These are phyloP conservation scores for Callyntrura guangdongensis DNA, from an alignment of 2,888 invertebrate genomes.

Conservation along the genomic window DNA sequence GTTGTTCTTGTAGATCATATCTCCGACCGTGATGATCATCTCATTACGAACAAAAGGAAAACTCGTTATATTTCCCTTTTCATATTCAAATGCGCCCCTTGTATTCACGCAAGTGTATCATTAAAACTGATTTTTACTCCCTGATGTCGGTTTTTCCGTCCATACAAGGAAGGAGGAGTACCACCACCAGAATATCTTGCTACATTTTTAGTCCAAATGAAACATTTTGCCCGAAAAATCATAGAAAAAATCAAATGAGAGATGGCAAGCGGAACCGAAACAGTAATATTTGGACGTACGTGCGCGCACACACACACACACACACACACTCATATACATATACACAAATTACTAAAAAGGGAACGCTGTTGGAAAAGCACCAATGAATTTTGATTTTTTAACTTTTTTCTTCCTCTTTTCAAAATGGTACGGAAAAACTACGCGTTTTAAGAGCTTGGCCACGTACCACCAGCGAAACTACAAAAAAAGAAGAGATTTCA, in stretches of 20 bases:
- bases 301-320: not conserved
- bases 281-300: conserved; percentile 70
- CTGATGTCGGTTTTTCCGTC: conserved; percentile 38
- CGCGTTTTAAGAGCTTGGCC: not conserved
- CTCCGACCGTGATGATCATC: conserved; percentile 60
- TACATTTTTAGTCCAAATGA: not conserved
- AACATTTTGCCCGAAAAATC: conserved; percentile 37
- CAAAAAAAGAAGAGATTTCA: conserved; percentile 45
- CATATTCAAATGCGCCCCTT: conserved; percentile 56
- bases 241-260: conserved; percentile 67
- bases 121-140: conserved; percentile 74
- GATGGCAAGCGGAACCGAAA: conserved; percentile 76
- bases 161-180: not conserved
- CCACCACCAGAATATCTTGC: not conserved
- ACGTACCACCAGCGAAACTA: not conserved
- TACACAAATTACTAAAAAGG: conserved; percentile 51
- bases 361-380: not conserved
- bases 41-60: conserved; percentile 54
- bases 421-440: not conserved
- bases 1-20: conserved; percentile 53
- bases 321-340: not conserved
- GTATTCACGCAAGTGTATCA: conserved; percentile 68
- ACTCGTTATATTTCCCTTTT: conserved; percentile 68
- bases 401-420: not conserved
- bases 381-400: conserved; percentile 73